Evolutionary conservation across 2,113 vertebrate genomes (phyloP).

Genomic region (human (Homo sapiens)): DNA sequence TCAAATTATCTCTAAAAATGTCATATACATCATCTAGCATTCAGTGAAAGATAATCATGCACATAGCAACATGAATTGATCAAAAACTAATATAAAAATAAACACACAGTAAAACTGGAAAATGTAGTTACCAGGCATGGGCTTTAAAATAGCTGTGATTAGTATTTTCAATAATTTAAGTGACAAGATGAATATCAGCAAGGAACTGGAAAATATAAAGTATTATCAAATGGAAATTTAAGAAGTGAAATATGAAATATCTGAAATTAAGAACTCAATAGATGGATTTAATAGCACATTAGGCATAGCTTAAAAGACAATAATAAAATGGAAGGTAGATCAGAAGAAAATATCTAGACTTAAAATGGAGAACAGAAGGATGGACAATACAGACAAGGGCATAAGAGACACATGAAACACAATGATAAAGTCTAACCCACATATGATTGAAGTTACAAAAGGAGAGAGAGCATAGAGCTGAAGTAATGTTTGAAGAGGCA

Average conservation of each 20-base stretch:
- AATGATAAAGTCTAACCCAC: background rate
- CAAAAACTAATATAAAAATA: conserved; percentile 27
- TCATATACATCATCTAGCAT: background rate
- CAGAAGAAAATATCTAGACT: background rate
- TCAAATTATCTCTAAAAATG: background rate
- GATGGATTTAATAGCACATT: background rate
- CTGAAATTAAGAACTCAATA: conserved; percentile 42
- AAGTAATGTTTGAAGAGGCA: background rate
- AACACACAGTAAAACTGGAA: background rate
- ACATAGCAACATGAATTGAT: background rate
- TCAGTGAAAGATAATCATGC: conserved; percentile 12
- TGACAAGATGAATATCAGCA: background rate
- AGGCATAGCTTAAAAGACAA: conserved; percentile 25
- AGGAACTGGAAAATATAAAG: conserved; percentile 24
- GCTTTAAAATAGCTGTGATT: conserved; percentile 3
- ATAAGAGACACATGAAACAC: background rate
- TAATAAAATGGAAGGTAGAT: background rate
- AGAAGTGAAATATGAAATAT: background rate
- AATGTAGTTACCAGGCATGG: background rate
- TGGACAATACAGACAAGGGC: background rate
- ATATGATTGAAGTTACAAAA: background rate
- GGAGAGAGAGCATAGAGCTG: background rate
- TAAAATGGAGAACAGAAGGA: conserved; percentile 7
- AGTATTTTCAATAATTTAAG: conserved; percentile 48
- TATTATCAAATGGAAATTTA: background rate